Conservation (phyloP, 1,140 invertebrate genomes). For the Grapholita molesta region DNA sequence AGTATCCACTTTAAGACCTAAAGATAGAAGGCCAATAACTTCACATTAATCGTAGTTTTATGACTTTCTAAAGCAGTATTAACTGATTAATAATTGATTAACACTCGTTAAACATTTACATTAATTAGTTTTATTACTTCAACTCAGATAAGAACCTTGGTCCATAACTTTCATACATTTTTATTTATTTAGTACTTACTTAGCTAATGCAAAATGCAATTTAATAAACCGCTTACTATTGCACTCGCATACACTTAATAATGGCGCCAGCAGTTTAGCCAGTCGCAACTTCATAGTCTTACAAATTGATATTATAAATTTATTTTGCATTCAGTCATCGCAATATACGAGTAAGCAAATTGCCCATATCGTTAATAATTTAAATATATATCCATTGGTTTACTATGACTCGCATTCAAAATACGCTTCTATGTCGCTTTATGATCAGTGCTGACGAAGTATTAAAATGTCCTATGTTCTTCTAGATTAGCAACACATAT, state of each 20-base stretch:
- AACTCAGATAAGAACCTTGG: neutral
- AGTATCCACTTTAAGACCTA: too few relatives aligned
- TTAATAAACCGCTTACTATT: neutral
- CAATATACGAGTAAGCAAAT: conserved; percentile 21
- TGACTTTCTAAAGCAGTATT: too few relatives aligned
- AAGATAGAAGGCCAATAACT: too few relatives aligned
- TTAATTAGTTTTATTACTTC: too few relatives aligned
- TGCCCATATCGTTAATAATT: conserved; percentile 55
- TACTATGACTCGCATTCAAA: conserved; percentile 27
- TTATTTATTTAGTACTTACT: neutral
- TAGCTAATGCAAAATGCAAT: neutral
- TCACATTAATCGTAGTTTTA: too few relatives aligned
- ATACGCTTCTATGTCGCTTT: neutral
- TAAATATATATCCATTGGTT: conserved; percentile 52
- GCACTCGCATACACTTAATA: neutral
- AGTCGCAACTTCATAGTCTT: neutral
- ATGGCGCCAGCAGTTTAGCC: neutral
- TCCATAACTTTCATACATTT: neutral
- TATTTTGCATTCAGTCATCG: neutral
- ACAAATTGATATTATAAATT: neutral
- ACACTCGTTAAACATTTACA: too few relatives aligned
- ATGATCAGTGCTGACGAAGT: neutral
- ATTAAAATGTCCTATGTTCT: neutral
- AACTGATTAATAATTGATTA: too few relatives aligned
- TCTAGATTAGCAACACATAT: neutral